phyloP scores from a whole-genome alignment of 1,140 invertebrate species.

The Drosophila pandora region DNA sequence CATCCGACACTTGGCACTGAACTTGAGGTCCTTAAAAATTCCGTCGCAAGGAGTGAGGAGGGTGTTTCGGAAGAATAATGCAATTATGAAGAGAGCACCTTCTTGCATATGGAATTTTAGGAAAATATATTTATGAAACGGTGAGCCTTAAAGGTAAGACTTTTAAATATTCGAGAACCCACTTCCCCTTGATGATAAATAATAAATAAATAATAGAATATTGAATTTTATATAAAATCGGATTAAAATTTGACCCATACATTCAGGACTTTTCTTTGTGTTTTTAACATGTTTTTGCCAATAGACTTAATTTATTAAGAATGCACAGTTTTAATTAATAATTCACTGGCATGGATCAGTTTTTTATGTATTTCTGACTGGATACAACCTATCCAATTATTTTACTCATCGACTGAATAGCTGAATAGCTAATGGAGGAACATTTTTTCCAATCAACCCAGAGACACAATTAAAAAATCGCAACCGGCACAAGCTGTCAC shows the following conservation, averaged over 20 bases:
- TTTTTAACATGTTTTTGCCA: neutral
- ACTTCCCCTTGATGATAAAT: too few species aligned
- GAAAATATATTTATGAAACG: neutral
- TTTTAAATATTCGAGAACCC: neutral
- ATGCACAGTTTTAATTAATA: neutral
- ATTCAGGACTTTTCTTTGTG: neutral
- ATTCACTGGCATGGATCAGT: neutral
- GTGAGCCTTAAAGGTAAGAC: neutral
- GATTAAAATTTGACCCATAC: neutral
- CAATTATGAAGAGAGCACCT: slow-evolving; percentile 18
- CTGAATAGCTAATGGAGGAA: slow-evolving; percentile 20
- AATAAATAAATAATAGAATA: too few species aligned
- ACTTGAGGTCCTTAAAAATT: slow-evolving; percentile 41
- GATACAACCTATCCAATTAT: slow-evolving; percentile 10
- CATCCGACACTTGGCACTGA: slow-evolving; percentile 55
- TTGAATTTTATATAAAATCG: too few species aligned
- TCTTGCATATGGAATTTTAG: neutral
- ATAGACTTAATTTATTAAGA: neutral
- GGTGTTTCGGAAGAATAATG: slow-evolving; percentile 25
- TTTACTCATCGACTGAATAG: slow-evolving; percentile 29
- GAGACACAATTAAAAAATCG: slow-evolving; percentile 33
- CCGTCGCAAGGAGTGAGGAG: neutral
- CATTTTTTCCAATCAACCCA: slow-evolving; percentile 24
- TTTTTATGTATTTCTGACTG: neutral
- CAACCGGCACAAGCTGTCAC: slow-evolving; percentile 17